Conservation (phyloP, 2,888 invertebrate genomes). For the Conomelus anceps region DNA sequence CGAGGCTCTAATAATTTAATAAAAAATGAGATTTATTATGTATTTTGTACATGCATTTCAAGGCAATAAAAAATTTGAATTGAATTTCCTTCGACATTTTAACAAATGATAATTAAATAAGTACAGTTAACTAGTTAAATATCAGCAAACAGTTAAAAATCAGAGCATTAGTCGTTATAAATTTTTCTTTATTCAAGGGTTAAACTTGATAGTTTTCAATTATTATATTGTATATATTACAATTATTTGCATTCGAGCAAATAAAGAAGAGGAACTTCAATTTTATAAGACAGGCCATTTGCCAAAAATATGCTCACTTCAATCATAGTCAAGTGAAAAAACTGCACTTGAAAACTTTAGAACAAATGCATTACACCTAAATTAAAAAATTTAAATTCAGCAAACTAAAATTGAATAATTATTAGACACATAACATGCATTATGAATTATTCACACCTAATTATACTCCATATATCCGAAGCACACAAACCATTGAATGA, state of each 20-base stretch:
- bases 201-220: too few relatives aligned
- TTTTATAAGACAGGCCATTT: not conserved
- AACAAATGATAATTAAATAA: too few relatives aligned
- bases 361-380: not conserved
- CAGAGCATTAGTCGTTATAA: too few relatives aligned
- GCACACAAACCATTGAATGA: not conserved
- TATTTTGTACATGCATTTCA: too few relatives aligned
- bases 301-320: not conserved
- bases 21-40: too few relatives aligned
- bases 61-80: too few relatives aligned
- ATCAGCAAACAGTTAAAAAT: too few relatives aligned
- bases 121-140: too few relatives aligned
- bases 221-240: too few relatives aligned
- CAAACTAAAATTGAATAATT: not conserved
- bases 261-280: not conserved
- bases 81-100: too few relatives aligned
- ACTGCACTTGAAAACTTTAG: not conserved
- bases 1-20: too few relatives aligned
- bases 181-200: too few relatives aligned
- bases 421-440: not conserved
- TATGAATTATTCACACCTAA: not conserved
- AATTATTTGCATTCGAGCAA: not conserved
- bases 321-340: not conserved
- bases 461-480: not conserved
- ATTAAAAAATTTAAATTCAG: not conserved